These are phyloP conservation scores for Dicroscelio sp. DNA, from an alignment of 2,888 invertebrate genomes.

Conservation along the genomic window DNA sequence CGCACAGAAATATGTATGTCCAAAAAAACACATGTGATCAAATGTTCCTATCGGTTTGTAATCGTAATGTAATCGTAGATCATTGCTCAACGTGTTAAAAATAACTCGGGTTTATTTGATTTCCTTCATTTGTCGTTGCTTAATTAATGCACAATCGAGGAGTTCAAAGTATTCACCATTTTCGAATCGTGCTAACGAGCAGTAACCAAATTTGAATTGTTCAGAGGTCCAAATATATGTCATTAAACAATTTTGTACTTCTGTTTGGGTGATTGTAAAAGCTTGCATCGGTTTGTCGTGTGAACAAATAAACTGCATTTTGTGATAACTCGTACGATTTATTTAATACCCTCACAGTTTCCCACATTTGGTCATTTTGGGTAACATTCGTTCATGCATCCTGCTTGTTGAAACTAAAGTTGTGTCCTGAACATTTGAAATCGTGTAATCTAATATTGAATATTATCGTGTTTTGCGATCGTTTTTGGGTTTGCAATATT, in stretches of 20 bases:
- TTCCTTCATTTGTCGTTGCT: conserved; percentile 53
- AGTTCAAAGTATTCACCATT: no score
- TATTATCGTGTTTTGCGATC: neutral
- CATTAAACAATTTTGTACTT: conserved; percentile 57
- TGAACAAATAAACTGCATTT: conserved; percentile 91
- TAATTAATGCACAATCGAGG: conserved; percentile 60
- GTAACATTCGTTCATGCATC: conserved; percentile 71
- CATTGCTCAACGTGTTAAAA: conserved; percentile 65
- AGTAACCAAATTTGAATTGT: conserved; percentile 49
- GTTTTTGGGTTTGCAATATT: neutral
- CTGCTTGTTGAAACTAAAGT: conserved; percentile 74
- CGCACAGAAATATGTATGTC: conserved; percentile 41
- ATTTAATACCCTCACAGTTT: conserved; percentile 90
- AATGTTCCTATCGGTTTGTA: conserved; percentile 70
- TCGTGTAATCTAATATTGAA: conserved; percentile 8
- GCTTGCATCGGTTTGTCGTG: conserved; percentile 90
- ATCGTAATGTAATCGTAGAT: conserved; percentile 57
- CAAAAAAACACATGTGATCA: conserved; percentile 2
- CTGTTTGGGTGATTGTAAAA: conserved; percentile 70
- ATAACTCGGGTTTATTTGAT: conserved; percentile 32
- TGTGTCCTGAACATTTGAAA: conserved; percentile 37
- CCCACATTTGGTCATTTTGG: conserved; percentile 73
- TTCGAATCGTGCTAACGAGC: conserved; percentile 57
- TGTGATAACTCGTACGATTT: conserved; percentile 90
- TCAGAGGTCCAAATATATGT: conserved; percentile 1